Evolutionary conservation across 2,113 vertebrate species (phyloP), one percentile per base, ranked within the genome.

Genomic region (Anser brachyrhynchus): DNA sequence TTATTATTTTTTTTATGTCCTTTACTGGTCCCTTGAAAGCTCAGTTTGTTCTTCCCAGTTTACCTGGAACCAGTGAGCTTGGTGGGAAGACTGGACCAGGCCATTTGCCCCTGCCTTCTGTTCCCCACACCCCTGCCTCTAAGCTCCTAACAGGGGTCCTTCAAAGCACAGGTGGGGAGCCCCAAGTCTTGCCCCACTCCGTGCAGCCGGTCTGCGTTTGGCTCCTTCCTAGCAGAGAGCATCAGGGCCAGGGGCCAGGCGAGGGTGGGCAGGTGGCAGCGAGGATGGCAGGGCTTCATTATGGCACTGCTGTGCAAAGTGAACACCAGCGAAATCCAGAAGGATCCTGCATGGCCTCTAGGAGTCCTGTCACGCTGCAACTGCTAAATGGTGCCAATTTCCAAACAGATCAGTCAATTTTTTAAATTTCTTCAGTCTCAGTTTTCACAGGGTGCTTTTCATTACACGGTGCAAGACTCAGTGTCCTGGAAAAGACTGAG

Each of bases 251-350:
- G 2, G 25, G 29, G 31, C 20, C 17, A 33, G 46, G 13, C 1
- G 2, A 66, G 61, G 37, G 55, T 31, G 44, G 33, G 46, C 4
- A 13, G 15, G 12, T 1, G 2, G 51, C 51, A 57, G 22, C 0
- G 2, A 54, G 39, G 51, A 29, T 1, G 5, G 17, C 5, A 4
- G 8, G 5, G 8, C 29, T 74, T 49, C 11, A 0, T 23, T 13
- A 3, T 2, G 5, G 33, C 52, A 22, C 54, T 11, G 2, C 61
- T 62, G 20, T 13, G 7, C 41, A 31, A 29, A 55, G 49, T n/a
- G 39, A 14, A 15, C 2, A 0, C 39, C n/a, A 17, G 39, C 72
- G 18, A 41, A 29, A 43, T 23, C 44, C 18, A 66, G 26, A 52
- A 49, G 39, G 39, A 73, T 76, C 64, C 61, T 57, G 6, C 15